Evolutionary conservation across 37 sponge, comb jelly and placozoan species (phyloP).

Genomic region (Halichondria panicea): DNA sequence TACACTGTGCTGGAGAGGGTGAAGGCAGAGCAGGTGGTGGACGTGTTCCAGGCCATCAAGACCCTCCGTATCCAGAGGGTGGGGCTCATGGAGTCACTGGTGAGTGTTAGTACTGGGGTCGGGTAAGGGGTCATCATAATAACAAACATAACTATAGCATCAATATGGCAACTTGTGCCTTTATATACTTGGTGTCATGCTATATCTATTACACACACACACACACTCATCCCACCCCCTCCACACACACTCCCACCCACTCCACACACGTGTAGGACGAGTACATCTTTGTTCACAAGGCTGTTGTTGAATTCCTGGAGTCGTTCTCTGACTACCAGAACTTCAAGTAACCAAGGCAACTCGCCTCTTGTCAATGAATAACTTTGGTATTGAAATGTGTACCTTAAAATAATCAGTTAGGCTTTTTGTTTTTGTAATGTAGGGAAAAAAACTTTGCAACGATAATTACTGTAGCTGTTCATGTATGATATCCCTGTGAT

Average conservation of each 20-base stretch:
- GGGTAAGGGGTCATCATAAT: neutral
- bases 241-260: neutral
- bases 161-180: neutral
- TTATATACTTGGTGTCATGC: neutral
- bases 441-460: neutral
- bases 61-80: conserved; percentile 71
- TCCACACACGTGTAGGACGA: conserved; percentile 32
- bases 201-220: neutral
- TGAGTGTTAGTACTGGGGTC: conserved; percentile 16
- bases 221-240: neutral
- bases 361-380: too few relatives aligned
- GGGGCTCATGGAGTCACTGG: conserved; percentile 62
- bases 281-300: conserved; percentile 76
- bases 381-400: too few relatives aligned
- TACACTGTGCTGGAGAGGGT: conserved; percentile 75
- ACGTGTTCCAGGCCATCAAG: conserved; percentile 80
- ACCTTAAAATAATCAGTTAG: neutral
- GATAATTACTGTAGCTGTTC: neutral
- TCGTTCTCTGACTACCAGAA: conserved; percentile 66
- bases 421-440: neutral
- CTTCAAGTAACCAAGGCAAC: conserved; percentile 48
- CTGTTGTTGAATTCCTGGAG: conserved; percentile 64
- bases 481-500: neutral
- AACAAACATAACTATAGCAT: neutral
- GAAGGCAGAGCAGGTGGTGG: conserved; percentile 86